Evolutionary conservation across 2,113 vertebrate species (phyloP), one percentile per base, ranked within the genome.

Genomic region (Phaethon lepturus): DNA sequence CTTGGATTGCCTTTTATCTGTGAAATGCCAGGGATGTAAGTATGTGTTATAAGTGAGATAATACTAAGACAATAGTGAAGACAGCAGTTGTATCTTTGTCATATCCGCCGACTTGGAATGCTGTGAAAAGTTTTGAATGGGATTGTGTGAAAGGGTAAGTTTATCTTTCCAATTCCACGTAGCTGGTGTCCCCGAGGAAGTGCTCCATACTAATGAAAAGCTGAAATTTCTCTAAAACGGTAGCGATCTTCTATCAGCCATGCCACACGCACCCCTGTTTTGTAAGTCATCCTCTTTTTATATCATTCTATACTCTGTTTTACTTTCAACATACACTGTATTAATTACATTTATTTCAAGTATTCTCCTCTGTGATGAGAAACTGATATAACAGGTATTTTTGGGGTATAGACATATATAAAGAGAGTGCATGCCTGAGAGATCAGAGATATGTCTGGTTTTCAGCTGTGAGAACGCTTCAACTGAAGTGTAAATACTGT

Each of bases 311-410:
- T 73, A n/a, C 52, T 74, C 22, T 78, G 15, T 62, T 56, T 74
- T 42, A 58, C 49, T 78, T 94, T 72, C 35, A 87, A 11, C 25
- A 52, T 90, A 75, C 24, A 94, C 12, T 7, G 4, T n/a, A 68
- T 79, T 96, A 87, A 86, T 84, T 94, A 90, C 71, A 89, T 89
- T 90, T 80, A 87, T n/a, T 79, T 82, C 19, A 68, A 80, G 18
- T 64, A 44, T 74, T 49, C 44, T 94, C 52, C 56, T 96, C 60
- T 87, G 92, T 75, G 62, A 84, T 76, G 58, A 95, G 84, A 95
- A 95, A 85, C n/a, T 45, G 50, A 49, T 63, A 17, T 86, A 83
- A 88, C 33, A 79, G 40, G 33, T 88, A 77, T 56, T 74, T 88
- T 82, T n/a, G 75, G 22, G 75, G 38, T 63, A 28, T 8, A 38